Conservation (phyloP, 2,113 vertebrate genomes). For the Xiphorhynchus elegans region DNA sequence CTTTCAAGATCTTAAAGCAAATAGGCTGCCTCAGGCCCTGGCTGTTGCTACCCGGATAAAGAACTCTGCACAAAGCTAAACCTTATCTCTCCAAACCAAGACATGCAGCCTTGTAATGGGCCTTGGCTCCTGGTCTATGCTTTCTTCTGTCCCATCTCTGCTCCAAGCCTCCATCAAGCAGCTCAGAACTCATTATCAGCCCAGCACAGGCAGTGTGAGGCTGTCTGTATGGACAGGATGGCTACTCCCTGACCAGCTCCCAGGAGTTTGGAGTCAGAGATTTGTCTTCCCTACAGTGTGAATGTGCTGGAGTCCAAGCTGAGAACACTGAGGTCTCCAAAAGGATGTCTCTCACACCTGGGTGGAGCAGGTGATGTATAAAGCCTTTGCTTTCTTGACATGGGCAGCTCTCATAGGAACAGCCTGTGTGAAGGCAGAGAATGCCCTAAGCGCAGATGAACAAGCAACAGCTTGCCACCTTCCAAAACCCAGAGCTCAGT, state of each 20-base stretch:
- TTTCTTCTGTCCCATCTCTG: background rate
- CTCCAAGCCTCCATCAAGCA: background rate
- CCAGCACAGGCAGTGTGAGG: background rate
- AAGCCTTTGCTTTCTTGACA: background rate
- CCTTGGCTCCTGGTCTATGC: background rate
- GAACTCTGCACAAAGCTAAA: background rate
- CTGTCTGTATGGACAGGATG: background rate
- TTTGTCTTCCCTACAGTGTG: background rate
- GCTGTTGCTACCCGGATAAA: background rate
- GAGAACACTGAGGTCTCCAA: background rate
- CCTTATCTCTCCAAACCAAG: background rate
- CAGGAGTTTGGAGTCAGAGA: background rate
- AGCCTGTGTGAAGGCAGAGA: background rate
- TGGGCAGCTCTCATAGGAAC: background rate
- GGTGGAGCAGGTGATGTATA: background rate
- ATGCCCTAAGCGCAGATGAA: background rate
- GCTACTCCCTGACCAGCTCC: background rate
- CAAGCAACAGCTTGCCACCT: background rate
- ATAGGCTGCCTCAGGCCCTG: background rate
- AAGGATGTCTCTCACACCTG: background rate
- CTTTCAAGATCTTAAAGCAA: background rate
- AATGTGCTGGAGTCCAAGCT: background rate
- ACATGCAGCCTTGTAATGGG: background rate
- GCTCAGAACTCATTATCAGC: background rate
- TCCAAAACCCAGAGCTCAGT: background rate